These are phyloP conservation scores for Endomychus coccineus DNA, from an alignment of 2,888 invertebrate genomes.

Conservation along the genomic window DNA sequence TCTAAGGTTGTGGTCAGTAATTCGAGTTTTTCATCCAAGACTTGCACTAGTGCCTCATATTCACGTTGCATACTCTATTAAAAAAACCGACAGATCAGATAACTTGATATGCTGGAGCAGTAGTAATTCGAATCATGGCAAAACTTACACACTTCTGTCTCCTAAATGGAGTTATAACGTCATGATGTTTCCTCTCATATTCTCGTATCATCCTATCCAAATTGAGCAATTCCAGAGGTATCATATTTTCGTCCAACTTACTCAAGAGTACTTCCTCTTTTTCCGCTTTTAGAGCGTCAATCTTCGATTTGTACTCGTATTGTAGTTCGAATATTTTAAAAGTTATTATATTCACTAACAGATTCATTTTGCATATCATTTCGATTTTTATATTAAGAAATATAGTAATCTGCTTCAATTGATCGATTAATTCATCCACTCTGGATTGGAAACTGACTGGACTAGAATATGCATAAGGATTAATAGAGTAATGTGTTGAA, in stretches of 20 bases:
- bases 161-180: conserved; percentile 26
- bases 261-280: conserved; percentile 24
- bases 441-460: conserved; percentile 7
- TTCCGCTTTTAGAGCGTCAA: conserved; percentile 26
- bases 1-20: conserved; percentile 25
- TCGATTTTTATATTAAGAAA: conserved; percentile 13
- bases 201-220: conserved; percentile 30
- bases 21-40: conserved; percentile 28
- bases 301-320: conserved; percentile 26
- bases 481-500: too few relatives aligned
- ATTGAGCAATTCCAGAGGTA: conserved; percentile 25
- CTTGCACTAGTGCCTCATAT: conserved; percentile 25
- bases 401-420: conserved; percentile 11
- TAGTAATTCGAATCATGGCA: neutral
- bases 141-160: conserved; percentile 29
- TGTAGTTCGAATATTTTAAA: conserved; percentile 33
- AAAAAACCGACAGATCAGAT: neutral
- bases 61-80: conserved; percentile 32
- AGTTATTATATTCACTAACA: conserved; percentile 30
- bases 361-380: conserved; percentile 30
- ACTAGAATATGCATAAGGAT: conserved; percentile 4
- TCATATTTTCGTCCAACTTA: conserved; percentile 19
- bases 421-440: conserved; percentile 6
- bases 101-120: neutral
- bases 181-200: conserved; percentile 27